Percentiles rank a stretch among this genome's conserved stretches.
Conservation (phyloP, 2,888 invertebrate genomes). For the Troglohyphantes excavatus region DNA sequence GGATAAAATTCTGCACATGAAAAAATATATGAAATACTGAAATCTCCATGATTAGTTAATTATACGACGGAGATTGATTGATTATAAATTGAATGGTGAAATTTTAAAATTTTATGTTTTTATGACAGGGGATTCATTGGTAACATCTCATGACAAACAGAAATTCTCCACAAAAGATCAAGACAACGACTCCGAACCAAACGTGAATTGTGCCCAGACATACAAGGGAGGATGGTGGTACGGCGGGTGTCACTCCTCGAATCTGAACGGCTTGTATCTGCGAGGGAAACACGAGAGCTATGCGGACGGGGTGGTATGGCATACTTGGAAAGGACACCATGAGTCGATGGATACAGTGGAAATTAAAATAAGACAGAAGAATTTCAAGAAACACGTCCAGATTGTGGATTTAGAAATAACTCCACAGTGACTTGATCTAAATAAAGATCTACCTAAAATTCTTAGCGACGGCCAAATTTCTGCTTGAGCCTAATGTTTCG, state of each 20-base stretch:
- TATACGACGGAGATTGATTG: no score
- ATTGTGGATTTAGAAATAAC: background rate
- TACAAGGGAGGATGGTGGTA: slow-evolving; percentile 81
- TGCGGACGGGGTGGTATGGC: slow-evolving; percentile 80
- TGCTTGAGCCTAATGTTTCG: no score
- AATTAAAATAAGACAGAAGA: slow-evolving; percentile 79
- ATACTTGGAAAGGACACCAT: slow-evolving; percentile 79
- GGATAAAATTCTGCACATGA: no score
- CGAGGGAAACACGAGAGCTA: slow-evolving; percentile 77
- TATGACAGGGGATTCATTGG: slow-evolving; percentile 56
- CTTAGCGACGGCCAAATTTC: no score
- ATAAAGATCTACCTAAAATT: no score
- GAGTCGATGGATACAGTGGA: slow-evolving; percentile 80
- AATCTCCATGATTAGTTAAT: no score
- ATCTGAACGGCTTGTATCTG: slow-evolving; percentile 80
- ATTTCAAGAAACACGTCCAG: slow-evolving; percentile 14
- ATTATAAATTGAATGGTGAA: background rate
- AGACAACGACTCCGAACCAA: slow-evolving; percentile 27
- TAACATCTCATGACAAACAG: slow-evolving; percentile 30
- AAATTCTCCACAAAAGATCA: slow-evolving; percentile 63
- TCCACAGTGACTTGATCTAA: background rate
- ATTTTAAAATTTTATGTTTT: background rate
- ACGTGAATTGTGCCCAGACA: slow-evolving; percentile 69
- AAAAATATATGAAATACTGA: no score
- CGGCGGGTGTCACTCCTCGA: slow-evolving; percentile 79